Percentiles rank a stretch among this genome's conserved stretches.
Evolutionary conservation across 2,797 vertebrate species (phyloP).

Genomic region (Enteromius treurensis): DNA sequence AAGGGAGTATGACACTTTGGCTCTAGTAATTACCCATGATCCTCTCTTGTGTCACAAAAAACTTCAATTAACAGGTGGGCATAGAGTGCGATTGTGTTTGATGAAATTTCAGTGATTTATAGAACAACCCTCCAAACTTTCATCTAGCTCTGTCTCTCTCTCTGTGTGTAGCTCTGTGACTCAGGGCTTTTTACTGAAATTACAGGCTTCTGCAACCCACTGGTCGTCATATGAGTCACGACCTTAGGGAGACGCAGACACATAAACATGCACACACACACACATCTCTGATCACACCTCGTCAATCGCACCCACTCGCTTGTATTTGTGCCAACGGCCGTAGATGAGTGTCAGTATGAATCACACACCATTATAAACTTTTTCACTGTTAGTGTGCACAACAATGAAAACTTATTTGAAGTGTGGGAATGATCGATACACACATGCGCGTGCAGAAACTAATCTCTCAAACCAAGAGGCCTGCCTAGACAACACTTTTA

Average conservation of each 20-base stretch:
- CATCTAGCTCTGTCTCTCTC: conserved; percentile 3
- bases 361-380: conserved; percentile 47
- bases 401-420: conserved; percentile 21
- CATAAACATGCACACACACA: conserved; percentile 46
- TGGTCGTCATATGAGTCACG: conserved; percentile 49
- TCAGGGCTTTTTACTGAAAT: conserved; percentile 53
- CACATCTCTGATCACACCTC: conserved; percentile 49
- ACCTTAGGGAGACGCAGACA: conserved; percentile 44
- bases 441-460: conserved; percentile 6
- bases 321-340: conserved; percentile 35
- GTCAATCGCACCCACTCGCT: conserved; percentile 46
- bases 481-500: background rate
- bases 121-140: conserved; percentile 17
- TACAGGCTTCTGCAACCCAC: conserved; percentile 50
- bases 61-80: conserved; percentile 37
- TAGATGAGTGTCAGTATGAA: conserved; percentile 46
- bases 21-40: conserved; percentile 52
- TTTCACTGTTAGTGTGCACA: conserved; percentile 6
- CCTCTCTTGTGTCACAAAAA: conserved; percentile 47
- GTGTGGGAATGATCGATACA: background rate
- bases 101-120: conserved; percentile 12
- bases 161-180: conserved; percentile 41
- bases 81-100: background rate
- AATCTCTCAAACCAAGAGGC: background rate
- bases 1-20: conserved; percentile 45